A percentile compares a stretch with the other conserved stretches of the same genome.
Conservation (phyloP, 1,140 invertebrate species). For the Ips nitidus region DNA sequence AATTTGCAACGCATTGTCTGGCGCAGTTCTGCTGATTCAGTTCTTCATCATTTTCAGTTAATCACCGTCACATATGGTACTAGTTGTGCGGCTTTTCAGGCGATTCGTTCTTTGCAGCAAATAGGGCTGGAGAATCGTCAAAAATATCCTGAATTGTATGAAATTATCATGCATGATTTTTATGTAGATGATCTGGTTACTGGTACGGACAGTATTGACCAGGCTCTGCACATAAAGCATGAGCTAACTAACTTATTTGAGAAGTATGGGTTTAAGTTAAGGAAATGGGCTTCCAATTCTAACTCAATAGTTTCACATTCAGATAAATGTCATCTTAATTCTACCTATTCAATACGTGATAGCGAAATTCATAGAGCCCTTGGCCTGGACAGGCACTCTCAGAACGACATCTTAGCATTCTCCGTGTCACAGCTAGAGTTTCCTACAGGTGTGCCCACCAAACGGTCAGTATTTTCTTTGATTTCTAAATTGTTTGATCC, state of each 20-base stretch:
- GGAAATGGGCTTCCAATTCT: slow-evolving; percentile 44
- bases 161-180: slow-evolving; percentile 47
- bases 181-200: slow-evolving; percentile 55
- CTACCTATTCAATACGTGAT: slow-evolving; percentile 19
- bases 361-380: neutral
- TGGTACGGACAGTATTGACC: slow-evolving; percentile 41
- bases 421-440: slow-evolving; percentile 40
- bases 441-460: slow-evolving; percentile 36
- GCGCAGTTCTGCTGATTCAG: slow-evolving; percentile 35
- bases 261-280: slow-evolving; percentile 36
- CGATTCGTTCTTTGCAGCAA: slow-evolving; percentile 46
- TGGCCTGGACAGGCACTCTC: slow-evolving; percentile 4
- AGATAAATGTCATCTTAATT: neutral
- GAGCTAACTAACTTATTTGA: no score
- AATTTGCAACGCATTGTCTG: slow-evolving; percentile 50
- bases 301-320: neutral
- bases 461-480: slow-evolving; percentile 43
- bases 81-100: slow-evolving; percentile 45
- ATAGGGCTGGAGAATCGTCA: slow-evolving; percentile 38
- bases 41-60: slow-evolving; percentile 38
- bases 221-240: slow-evolving; percentile 33
- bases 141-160: slow-evolving; percentile 38
- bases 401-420: slow-evolving; percentile 27
- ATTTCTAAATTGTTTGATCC: slow-evolving; percentile 44
- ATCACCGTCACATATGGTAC: slow-evolving; percentile 48